Percentiles rank a stretch among this genome's conserved stretches.
These are phyloP conservation scores for Eunapius fragilis DNA, from an alignment of 37 sponge, comb jelly and placozoan species.

Conservation along the genomic window DNA sequence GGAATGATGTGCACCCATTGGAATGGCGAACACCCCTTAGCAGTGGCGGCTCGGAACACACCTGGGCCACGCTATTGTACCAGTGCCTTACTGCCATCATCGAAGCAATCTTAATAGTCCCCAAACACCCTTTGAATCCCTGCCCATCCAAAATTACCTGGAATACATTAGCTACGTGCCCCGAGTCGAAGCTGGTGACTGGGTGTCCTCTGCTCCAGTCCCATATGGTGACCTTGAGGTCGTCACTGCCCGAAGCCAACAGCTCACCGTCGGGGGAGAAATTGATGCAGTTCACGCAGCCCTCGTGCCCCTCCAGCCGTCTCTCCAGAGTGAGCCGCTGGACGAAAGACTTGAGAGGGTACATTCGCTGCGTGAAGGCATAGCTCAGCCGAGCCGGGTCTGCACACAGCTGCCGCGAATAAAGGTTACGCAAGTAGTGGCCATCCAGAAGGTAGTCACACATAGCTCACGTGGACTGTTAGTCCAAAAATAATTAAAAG, in stretches of 20 bases:
- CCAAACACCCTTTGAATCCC: no score
- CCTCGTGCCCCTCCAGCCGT: conserved; percentile 67
- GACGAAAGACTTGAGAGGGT: conserved; percentile 34
- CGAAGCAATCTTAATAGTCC: no score
- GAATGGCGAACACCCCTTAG: no score
- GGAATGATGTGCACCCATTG: no score
- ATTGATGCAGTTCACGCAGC: conserved; percentile 89
- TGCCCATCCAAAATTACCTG: conserved; percentile 50
- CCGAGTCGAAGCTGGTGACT: conserved; percentile 51
- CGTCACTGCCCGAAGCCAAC: conserved; percentile 89
- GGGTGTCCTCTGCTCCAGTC: conserved; percentile 71
- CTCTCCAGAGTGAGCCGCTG: conserved; percentile 51
- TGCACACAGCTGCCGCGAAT: neutral
- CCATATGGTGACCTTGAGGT: conserved; percentile 87
- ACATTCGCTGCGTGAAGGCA: conserved; percentile 2
- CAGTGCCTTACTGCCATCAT: no score
- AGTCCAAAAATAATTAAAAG: no score
- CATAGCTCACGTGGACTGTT: no score
- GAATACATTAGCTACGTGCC: conserved; percentile 85
- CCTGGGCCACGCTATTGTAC: no score
- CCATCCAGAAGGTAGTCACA: no score
- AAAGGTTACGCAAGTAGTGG: conserved; percentile 7
- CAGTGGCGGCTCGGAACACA: no score
- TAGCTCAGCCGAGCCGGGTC: conserved; percentile 23
- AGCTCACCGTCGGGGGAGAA: conserved; percentile 69